A percentile compares a stretch with the other conserved stretches of the same genome.
Evolutionary conservation across 2,113 vertebrate species (phyloP).

Genomic region (Lutjanus erythropterus): DNA sequence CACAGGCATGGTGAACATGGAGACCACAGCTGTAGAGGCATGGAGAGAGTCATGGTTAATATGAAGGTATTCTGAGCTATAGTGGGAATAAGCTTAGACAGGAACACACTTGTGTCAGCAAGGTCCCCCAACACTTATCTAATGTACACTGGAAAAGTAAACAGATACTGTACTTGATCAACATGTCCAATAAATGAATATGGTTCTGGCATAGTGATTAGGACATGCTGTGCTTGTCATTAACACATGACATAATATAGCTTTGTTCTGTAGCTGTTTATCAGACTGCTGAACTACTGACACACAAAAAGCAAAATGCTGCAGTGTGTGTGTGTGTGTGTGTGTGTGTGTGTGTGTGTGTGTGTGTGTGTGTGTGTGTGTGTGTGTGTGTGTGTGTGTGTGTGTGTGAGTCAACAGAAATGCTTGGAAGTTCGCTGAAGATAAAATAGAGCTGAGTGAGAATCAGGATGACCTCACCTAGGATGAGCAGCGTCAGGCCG

Average conservation of each 20-base stretch:
- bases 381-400: neutral
- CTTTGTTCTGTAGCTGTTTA: neutral
- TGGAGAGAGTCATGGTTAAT: constrained; percentile 23
- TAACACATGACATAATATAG: neutral
- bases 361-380: constrained; percentile 31
- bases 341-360: constrained; percentile 5
- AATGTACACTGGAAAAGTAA: constrained; percentile 59
- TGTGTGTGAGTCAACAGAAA: constrained; percentile 32
- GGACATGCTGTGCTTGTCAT: constrained; percentile 2
- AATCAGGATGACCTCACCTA: constrained; percentile 87
- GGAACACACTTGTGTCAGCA: constrained; percentile 29
- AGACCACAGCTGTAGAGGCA: constrained; percentile 91
- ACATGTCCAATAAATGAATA: neutral
- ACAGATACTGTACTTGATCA: neutral
- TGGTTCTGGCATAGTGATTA: neutral
- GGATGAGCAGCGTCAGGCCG: constrained; percentile 96
- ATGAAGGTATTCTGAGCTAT: constrained; percentile 27
- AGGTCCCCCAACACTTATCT: constrained; percentile 52
- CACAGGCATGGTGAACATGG: constrained; percentile 97
- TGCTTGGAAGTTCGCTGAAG: neutral
- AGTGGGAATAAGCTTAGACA: constrained; percentile 38
- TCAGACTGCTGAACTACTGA: neutral
- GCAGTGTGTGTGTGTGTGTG: constrained; percentile 6
- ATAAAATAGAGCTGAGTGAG: neutral
- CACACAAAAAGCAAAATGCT: neutral